These are phyloP conservation scores for Periophthalmus magnuspinnatus DNA, from an alignment of 2,797 vertebrate genomes.

Conservation along the genomic window DNA sequence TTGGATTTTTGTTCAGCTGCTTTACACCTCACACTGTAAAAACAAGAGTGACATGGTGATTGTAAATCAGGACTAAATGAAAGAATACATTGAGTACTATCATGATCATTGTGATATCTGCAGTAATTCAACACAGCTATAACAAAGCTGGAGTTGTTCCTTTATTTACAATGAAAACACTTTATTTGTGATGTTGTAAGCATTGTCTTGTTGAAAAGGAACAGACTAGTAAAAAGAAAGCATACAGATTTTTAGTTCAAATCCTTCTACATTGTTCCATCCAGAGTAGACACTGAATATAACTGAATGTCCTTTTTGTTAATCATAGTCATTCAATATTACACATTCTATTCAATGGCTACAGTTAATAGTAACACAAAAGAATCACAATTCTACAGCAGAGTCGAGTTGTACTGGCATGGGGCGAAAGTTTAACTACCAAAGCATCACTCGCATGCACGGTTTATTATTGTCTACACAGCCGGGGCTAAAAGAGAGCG, in stretches of 20 bases:
- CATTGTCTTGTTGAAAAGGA: slow-evolving; percentile 68
- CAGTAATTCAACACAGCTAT: slow-evolving; percentile 5
- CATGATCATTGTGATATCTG: not conserved
- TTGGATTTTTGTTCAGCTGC: too few species aligned
- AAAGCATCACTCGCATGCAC: slow-evolving; percentile 78
- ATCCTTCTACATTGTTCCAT: slow-evolving; percentile 41
- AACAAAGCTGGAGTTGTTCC: not conserved
- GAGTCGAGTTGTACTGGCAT: slow-evolving; percentile 59
- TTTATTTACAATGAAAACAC: slow-evolving; percentile 78
- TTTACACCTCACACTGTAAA: too few species aligned
- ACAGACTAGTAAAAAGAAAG: slow-evolving; percentile 68
- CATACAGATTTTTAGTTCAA: slow-evolving; percentile 53
- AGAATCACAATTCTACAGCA: slow-evolving; percentile 71
- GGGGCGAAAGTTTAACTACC: slow-evolving; percentile 64
- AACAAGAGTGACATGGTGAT: not conserved
- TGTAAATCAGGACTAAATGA: not conserved
- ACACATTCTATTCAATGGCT: slow-evolving; percentile 67
- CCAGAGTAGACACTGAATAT: slow-evolving; percentile 48
- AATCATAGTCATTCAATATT: slow-evolving; percentile 45
- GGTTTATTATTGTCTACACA: slow-evolving; percentile 66
- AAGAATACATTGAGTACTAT: not conserved
- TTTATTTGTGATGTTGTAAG: slow-evolving; percentile 71
- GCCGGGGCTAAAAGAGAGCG: slow-evolving; percentile 64
- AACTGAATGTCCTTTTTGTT: slow-evolving; percentile 48
- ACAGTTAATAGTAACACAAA: slow-evolving; percentile 72